Evolutionary conservation across 2,113 vertebrate species (phyloP).

Genomic region (Nothoprocta perdicaria): DNA sequence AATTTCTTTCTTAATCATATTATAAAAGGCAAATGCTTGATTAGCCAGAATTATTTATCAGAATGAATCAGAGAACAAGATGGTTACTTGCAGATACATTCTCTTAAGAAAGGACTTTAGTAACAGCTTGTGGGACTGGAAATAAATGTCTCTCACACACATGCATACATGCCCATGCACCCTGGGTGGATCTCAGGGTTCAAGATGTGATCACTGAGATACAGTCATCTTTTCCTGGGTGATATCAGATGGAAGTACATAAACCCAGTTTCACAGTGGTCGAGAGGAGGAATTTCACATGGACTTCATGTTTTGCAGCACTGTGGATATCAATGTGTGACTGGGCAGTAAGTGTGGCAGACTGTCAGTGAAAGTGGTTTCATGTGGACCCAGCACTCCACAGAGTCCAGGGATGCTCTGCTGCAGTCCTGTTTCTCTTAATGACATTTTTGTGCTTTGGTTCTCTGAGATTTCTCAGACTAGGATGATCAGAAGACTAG

Average conservation of each 20-base stretch:
- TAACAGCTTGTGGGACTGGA: constrained; percentile 24
- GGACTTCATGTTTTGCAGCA: neutral
- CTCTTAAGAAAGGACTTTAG: constrained; percentile 19
- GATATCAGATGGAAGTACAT: neutral
- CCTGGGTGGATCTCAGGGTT: neutral
- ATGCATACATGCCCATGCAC: neutral
- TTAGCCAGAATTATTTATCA: constrained; percentile 34
- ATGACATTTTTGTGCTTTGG: neutral
- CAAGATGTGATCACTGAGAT: neutral
- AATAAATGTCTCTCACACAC: neutral
- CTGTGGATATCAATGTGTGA: neutral
- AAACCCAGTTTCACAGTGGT: neutral
- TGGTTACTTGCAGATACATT: neutral
- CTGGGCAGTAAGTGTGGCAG: neutral
- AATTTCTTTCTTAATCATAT: constrained; percentile 18
- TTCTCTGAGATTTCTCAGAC: neutral
- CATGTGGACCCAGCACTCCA: neutral
- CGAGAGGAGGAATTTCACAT: neutral
- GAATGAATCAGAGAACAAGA: constrained; percentile 35
- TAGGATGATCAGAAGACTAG: neutral
- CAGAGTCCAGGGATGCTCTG: neutral
- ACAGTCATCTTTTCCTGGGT: neutral
- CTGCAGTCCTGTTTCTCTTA: neutral
- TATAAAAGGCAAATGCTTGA: constrained; percentile 16
- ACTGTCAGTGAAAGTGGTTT: neutral